Evolutionary conservation across 2,113 vertebrate species (phyloP).

Genomic region (Oceanodroma tethys): DNA sequence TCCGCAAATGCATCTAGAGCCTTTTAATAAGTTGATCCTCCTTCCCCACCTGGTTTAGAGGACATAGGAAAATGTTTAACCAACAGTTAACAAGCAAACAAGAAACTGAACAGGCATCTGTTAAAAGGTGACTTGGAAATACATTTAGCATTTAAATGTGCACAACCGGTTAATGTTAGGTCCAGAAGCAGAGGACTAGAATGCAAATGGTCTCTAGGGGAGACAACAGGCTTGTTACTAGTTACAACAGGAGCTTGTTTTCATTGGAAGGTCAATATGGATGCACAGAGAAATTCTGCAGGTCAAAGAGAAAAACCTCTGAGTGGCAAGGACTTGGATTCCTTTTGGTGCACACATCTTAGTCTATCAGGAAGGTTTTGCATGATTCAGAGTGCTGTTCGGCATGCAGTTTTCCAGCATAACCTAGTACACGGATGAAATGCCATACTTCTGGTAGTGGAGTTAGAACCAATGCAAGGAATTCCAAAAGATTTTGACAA

Average conservation of each 20-base stretch:
- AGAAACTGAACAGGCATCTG: fast-evolving
- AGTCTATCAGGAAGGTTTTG: neutral
- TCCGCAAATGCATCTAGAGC: neutral
- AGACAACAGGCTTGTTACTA: neutral
- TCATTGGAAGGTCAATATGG: fast-evolving
- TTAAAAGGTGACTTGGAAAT: neutral
- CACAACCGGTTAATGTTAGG: neutral
- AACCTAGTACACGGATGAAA: neutral
- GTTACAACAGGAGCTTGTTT: neutral
- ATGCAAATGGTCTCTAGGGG: neutral
- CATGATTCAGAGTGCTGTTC: neutral
- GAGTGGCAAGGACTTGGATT: neutral
- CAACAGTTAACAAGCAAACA: neutral
- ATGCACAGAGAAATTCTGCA: neutral
- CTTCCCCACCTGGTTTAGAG: neutral
- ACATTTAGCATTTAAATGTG: neutral
- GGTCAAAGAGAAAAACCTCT: neutral
- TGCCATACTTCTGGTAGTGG: neutral
- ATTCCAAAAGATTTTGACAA: neutral
- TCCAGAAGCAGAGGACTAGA: neutral
- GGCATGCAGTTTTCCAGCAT: neutral
- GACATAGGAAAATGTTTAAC: neutral
- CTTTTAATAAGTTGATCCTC: neutral
- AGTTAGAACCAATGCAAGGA: neutral
- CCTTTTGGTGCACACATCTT: neutral